Conservation (phyloP, 1,140 invertebrate genomes). For the Macrocentrus cingulum region DNA sequence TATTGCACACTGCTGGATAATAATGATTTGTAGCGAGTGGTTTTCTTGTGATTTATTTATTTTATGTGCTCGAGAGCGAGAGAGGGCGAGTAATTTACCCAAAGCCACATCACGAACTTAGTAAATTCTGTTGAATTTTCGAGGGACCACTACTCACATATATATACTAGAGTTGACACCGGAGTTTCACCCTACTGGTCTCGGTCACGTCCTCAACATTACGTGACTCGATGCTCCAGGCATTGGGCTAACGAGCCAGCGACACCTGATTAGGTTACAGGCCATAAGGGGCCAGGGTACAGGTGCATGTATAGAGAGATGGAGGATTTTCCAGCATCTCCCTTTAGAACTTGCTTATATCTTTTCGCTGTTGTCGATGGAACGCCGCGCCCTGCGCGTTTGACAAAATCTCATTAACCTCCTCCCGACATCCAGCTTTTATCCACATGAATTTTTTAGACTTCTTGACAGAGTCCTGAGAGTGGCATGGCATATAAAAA, state of each 20-base stretch:
- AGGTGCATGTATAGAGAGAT: neutral
- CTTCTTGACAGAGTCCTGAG: too few species aligned
- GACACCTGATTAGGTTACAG: conserved; percentile 17
- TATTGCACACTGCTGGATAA: too few species aligned
- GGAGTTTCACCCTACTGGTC: neutral
- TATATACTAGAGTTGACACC: too few species aligned
- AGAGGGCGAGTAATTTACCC: neutral
- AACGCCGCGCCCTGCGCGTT: too few species aligned
- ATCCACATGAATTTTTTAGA: too few species aligned
- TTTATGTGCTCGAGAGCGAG: neutral
- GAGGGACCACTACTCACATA: neutral
- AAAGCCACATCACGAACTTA: neutral
- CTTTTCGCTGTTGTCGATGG: neutral
- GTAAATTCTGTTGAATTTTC: conserved; percentile 7
- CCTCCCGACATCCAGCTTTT: too few species aligned
- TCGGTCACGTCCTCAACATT: conserved; percentile 16
- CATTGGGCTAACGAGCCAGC: conserved; percentile 9
- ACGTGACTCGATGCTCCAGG: conserved; percentile 16
- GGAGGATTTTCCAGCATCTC: neutral
- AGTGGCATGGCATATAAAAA: too few species aligned
- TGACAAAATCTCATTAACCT: too few species aligned
- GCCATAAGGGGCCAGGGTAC: neutral
- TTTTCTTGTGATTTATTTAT: conserved; percentile 9
- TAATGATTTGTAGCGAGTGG: neutral
- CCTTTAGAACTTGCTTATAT: neutral